These are phyloP conservation scores for Strix aluco DNA, from an alignment of 2,113 vertebrate genomes.

Conservation along the genomic window DNA sequence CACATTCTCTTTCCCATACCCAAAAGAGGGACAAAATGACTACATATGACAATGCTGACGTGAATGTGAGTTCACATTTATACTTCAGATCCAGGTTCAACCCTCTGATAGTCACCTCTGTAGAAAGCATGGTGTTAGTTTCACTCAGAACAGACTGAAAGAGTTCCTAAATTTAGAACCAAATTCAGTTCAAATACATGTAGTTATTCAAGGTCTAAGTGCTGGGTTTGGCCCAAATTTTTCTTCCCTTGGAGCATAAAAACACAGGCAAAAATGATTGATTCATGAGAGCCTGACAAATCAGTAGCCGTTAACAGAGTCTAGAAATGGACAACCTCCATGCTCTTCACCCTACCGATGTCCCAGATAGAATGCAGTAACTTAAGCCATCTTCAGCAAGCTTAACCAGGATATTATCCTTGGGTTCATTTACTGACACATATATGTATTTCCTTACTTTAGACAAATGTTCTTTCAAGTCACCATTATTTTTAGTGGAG, in stretches of 20 bases:
- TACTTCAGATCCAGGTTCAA: background rate
- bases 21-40: background rate
- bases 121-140: background rate
- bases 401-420: background rate
- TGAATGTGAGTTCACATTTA: background rate
- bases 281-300: background rate
- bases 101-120: background rate
- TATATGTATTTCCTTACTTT: conserved; percentile 48
- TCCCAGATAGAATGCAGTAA: background rate
- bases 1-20: background rate
- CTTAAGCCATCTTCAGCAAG: background rate
- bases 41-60: background rate
- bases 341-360: background rate
- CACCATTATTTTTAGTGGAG: conserved; percentile 57
- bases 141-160: background rate
- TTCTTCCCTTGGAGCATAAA: background rate
- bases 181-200: background rate
- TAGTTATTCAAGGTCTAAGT: background rate
- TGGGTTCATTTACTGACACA: background rate
- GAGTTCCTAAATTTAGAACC: background rate
- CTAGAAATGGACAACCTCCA: background rate
- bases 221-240: background rate
- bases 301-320: background rate
- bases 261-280: background rate
- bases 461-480: conserved; percentile 44